Base-by-base conservation (phyloP, 1,140 invertebrate species). In the Ctenoplectra terminalis region DNA sequence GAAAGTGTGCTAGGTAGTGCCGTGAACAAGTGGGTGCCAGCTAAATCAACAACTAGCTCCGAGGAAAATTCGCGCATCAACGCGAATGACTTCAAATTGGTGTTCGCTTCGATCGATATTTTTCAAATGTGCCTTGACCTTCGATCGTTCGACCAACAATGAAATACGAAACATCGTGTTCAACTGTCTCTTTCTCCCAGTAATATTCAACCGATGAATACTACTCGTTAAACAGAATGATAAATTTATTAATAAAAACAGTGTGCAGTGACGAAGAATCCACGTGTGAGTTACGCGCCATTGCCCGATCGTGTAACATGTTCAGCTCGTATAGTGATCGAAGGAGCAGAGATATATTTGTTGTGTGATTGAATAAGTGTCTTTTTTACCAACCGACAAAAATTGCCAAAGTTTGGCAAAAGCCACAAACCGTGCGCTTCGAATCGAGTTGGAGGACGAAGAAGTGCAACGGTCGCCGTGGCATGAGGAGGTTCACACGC, bases 401-500 rank as follows among this genome's bases (percentile, higher is more conserved):
- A 43, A 75, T 81, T 56, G 52, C 13, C 61, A 67, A 63, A 72
- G 52, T 60, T 40, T 37, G 56, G 46, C 76, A 37, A 75, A 75
- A 67, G 40, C 61, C 79, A n/a, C 52, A 73, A 67, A 43, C 72
- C 79, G 71, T 75, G 61, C 79, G 60, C 79, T 67, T 81, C 79
- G 61, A 63, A 46, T 34, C 72, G 61, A 56, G 52, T 67, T 75
- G 64, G 71, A 78, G 70, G 81, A 87, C 87, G 82, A 80, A 82
- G 76, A 81, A 80, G 85, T 86, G 77, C 80, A 87, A 87, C 87
- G 80, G 85, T 87, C 83, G 87, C 70, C 90, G 91, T 88, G 92
- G 92, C 82, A 93, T 93, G 92, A 92, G 92, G 90, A 92, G 92
- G 82, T 89, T 93, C 87, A 90, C 90, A 88, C 90, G 92, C 88